Evolutionary conservation across 2,888 invertebrate genomes (phyloP), one percentile per base, ranked within the genome.

Genomic region (Endomychus coccineus): DNA sequence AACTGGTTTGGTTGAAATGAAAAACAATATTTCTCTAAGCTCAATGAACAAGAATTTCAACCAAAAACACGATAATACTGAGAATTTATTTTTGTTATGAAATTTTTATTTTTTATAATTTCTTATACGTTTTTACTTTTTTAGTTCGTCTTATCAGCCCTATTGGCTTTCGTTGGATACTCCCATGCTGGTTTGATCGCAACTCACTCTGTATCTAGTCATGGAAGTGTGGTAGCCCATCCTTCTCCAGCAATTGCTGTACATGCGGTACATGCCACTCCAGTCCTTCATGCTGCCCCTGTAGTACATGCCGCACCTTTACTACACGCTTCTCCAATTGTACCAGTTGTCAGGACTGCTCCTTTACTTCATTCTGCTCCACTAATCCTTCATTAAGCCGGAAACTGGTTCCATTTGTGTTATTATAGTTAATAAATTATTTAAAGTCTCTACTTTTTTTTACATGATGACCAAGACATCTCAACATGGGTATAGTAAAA

Each of bases 251-350:
- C 28, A 27, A 36, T 34, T 29, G n/a, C 28, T 36, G 15, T 34
- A 34, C 13, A 40, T 40, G 13, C 24, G 21, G 44, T 31, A 3
- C 36, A 30, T 7, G 25, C 25, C 35, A 46, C 42, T 11, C 43
- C 43, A 3, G 43, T 48, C 2, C 43, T 31, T 5, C 36, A 30
- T 7, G 25, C 25, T 36, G 47, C 42, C 12, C 43, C 43, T 2
- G 43, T 48, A 2, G 49, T 58, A 27, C 48, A 54, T 34, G 37
- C 52, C 19, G 32, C 32, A 15, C 37, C 37, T 15, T 10, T 37
- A 15, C 28, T 33, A 14, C 40, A 36, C 37, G 13, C 34, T 15
- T 32, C 33, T 4, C 37, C 28, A 1, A 12, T 28, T 16, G 36
- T 37, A 17, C 39, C 39, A 29, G 25, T 39, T 14, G 30, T 39